A percentile compares a stretch with the other conserved stretches of the same genome.
Conservation (phyloP, 2,888 invertebrate genomes). For the Chrysina gloriosa region DNA sequence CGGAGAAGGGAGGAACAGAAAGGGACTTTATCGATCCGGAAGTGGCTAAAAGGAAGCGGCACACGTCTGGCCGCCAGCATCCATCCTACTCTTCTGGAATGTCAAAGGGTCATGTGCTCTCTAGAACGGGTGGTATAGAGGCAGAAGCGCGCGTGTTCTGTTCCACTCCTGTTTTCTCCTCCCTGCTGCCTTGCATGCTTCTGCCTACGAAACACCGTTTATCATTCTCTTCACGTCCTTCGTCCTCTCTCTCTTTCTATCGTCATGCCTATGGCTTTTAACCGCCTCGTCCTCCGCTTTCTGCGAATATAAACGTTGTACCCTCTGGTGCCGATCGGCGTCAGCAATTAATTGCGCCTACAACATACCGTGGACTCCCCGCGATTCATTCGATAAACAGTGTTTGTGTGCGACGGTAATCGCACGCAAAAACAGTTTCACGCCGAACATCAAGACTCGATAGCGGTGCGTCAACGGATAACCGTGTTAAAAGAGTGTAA, state of each 20-base stretch:
- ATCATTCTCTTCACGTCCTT: slow-evolving; percentile 36
- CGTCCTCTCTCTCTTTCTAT: slow-evolving; percentile 12
- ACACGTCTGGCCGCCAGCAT: slow-evolving; percentile 51
- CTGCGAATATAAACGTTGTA: slow-evolving; percentile 28
- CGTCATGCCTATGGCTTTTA: slow-evolving; percentile 4
- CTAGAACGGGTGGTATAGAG: slow-evolving; percentile 38
- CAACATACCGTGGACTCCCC: slow-evolving; percentile 30
- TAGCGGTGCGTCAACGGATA: neutral
- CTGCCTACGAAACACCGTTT: slow-evolving; percentile 36
- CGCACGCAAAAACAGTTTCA: slow-evolving; percentile 22
- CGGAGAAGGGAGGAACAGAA: slow-evolving; percentile 41
- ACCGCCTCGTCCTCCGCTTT: slow-evolving; percentile 1
- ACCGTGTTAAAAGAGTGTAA: neutral
- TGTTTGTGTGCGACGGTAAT: slow-evolving; percentile 21
- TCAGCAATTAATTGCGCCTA: slow-evolving; percentile 33
- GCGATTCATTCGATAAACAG: slow-evolving; percentile 28
- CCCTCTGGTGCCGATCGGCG: slow-evolving; percentile 33
- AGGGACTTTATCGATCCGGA: slow-evolving; percentile 49
- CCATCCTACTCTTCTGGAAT: slow-evolving; percentile 51
- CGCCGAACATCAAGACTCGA: slow-evolving; percentile 4
- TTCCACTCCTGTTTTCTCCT: slow-evolving; percentile 37
- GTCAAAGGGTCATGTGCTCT: slow-evolving; percentile 50
- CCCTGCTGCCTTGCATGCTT: slow-evolving; percentile 35
- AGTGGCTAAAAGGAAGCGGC: slow-evolving; percentile 50
- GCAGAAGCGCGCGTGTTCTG: slow-evolving; percentile 35